phyloP scores from a whole-genome alignment of 2,113 vertebrate genomes.

The Ailuropoda melanoleuca region DNA sequence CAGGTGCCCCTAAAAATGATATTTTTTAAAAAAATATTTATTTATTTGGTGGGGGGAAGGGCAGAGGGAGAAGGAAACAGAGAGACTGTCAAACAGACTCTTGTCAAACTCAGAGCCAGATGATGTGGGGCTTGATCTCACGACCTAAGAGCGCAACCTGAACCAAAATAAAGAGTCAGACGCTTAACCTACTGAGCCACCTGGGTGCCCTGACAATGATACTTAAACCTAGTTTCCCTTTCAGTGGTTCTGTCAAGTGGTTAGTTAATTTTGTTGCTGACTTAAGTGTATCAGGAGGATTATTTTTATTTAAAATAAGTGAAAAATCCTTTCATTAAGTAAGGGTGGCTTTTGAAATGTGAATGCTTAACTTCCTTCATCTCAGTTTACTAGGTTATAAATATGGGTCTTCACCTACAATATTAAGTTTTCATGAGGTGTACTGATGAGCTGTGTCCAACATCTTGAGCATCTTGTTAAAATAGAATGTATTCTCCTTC shows the following conservation, averaged over 20 bases:
- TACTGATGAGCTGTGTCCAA: neutral
- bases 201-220: neutral
- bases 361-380: neutral
- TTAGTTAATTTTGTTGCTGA: slow-evolving; percentile 20
- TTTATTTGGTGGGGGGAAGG: neutral
- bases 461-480: neutral
- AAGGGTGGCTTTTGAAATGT: slow-evolving; percentile 21
- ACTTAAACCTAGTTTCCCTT: neutral
- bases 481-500: neutral
- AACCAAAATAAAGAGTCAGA: neutral
- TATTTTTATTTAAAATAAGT: slow-evolving; percentile 12
- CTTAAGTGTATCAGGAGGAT: neutral
- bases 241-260: neutral
- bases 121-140: neutral
- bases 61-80: neutral
- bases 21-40: neutral
- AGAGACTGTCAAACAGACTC: neutral
- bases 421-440: neutral
- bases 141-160: neutral
- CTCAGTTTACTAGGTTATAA: neutral
- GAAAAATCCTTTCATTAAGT: neutral
- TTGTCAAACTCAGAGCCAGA: neutral
- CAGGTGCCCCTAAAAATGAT: too few species aligned
- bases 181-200: neutral
- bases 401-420: neutral